A percentile compares a stretch with the other conserved stretches of the same genome.
phyloP scores from a whole-genome alignment of 2,888 invertebrate species.

The Polietes domitor region DNA sequence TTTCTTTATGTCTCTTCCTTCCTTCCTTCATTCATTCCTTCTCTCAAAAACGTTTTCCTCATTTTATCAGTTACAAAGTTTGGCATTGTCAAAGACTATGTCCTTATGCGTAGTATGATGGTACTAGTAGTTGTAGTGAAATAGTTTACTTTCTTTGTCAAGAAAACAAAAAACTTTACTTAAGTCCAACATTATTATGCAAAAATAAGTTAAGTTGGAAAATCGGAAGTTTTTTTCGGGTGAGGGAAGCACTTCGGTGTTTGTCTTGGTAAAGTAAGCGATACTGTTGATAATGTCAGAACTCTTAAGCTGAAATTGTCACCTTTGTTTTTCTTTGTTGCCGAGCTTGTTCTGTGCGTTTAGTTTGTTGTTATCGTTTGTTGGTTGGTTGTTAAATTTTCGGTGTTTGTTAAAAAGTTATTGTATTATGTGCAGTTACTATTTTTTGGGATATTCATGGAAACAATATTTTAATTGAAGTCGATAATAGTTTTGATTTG shows the following conservation, averaged over 20 bases:
- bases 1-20: constrained; percentile 4
- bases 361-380: background rate
- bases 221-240: background rate
- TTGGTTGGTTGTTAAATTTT: background rate
- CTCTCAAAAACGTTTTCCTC: background rate
- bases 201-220: background rate
- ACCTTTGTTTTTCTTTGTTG: constrained; percentile 37
- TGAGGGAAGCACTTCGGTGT: background rate
- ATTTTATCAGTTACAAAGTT: constrained; percentile 23
- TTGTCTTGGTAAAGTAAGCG: constrained; percentile 40
- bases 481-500: background rate
- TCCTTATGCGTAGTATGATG: background rate
- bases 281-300: constrained; percentile 62
- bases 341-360: background rate
- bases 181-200: constrained; percentile 36
- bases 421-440: background rate
- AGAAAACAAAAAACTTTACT: constrained; percentile 51
- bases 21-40: too few relatives aligned
- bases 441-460: background rate
- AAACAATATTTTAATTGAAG: constrained; percentile 10
- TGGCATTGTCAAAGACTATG: background rate
- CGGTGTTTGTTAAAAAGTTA: background rate
- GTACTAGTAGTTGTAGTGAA: background rate
- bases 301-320: constrained; percentile 63
- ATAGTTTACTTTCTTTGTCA: background rate